These are phyloP conservation scores for Rachycentron canadum DNA, from an alignment of 2,797 vertebrate species.

Conservation along the genomic window DNA sequence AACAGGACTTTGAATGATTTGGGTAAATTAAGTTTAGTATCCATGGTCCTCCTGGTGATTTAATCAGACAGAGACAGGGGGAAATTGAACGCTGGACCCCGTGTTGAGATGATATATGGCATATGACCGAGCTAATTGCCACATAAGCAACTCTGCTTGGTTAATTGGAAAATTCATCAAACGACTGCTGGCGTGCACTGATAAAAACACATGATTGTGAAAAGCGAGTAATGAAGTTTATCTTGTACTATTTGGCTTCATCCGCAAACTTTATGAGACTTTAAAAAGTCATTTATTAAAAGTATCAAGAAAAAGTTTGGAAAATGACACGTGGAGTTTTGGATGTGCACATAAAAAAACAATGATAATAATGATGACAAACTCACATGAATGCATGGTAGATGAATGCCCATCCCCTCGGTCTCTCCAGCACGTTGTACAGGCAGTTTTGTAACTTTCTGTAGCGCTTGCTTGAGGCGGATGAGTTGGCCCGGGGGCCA, in stretches of 20 bases:
- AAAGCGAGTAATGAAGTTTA: neutral
- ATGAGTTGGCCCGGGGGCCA: constrained; percentile 78
- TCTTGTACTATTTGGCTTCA: neutral
- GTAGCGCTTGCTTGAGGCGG: constrained; percentile 89
- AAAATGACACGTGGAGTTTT: neutral
- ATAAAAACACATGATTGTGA: constrained; percentile 32
- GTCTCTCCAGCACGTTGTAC: constrained; percentile 98
- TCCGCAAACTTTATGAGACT: constrained; percentile 5
- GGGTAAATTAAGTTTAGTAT: constrained; percentile 48
- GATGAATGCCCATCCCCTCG: constrained; percentile 96
- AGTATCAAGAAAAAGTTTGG: no score
- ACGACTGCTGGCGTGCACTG: constrained; percentile 36
- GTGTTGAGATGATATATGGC: constrained; percentile 71
- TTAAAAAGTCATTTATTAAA: constrained; percentile 27
- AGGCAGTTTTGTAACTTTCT: constrained; percentile 94
- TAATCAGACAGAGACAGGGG: constrained; percentile 54
- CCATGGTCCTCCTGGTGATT: constrained; percentile 33
- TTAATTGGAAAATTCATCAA: constrained; percentile 74
- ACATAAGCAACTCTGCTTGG: constrained; percentile 63
- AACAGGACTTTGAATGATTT: constrained; percentile 21
- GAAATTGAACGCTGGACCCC: constrained; percentile 65
- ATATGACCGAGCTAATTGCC: constrained; percentile 57
- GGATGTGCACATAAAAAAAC: neutral
- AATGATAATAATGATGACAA: neutral
- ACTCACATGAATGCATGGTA: constrained; percentile 99